These are phyloP conservation scores for Pampus argenteus DNA, from an alignment of 2,797 vertebrate genomes.

Conservation along the genomic window DNA sequence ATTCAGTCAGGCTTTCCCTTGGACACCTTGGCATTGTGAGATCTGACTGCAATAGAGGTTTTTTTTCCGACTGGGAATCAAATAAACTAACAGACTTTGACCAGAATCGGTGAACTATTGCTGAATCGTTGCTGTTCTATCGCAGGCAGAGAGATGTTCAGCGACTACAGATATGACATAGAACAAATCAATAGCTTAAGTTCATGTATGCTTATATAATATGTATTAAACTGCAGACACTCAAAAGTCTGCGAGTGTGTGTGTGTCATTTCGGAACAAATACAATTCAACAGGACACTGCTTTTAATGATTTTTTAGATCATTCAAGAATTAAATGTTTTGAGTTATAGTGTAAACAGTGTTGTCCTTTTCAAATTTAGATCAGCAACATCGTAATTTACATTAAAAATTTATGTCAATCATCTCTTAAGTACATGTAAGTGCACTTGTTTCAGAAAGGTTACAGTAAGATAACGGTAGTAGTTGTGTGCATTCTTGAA, in stretches of 20 bases:
- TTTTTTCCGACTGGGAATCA: slow-evolving; percentile 5
- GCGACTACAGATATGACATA: slow-evolving; percentile 46
- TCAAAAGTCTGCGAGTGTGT: slow-evolving; percentile 22
- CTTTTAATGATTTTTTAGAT: slow-evolving; percentile 18
- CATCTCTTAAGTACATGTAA: slow-evolving; percentile 37
- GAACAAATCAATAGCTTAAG: slow-evolving; percentile 61
- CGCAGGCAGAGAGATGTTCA: slow-evolving; percentile 17
- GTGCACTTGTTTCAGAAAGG: slow-evolving; percentile 67
- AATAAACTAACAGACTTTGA: slow-evolving; percentile 28
- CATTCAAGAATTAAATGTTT: slow-evolving; percentile 15
- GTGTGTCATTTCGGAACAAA: slow-evolving; percentile 22
- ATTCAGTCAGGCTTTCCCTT: slow-evolving; percentile 19
- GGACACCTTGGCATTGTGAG: slow-evolving; percentile 15
- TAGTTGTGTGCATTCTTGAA: slow-evolving; percentile 8
- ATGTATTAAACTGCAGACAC: slow-evolving; percentile 80
- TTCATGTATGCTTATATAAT: slow-evolving; percentile 75
- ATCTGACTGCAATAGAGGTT: slow-evolving; percentile 4
- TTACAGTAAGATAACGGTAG: slow-evolving; percentile 28
- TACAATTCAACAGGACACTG: background rate
- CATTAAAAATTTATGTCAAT: slow-evolving; percentile 25
- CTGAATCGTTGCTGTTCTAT: background rate
- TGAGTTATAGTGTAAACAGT: slow-evolving; percentile 11
- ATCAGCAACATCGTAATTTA: slow-evolving; percentile 4
- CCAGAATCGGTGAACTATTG: slow-evolving; percentile 1
- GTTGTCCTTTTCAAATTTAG: slow-evolving; percentile 1